Percentiles rank a stretch among this genome's conserved stretches.
phyloP scores from a whole-genome alignment of 2,113 vertebrate species.

The Ginglymostoma cirratum region DNA sequence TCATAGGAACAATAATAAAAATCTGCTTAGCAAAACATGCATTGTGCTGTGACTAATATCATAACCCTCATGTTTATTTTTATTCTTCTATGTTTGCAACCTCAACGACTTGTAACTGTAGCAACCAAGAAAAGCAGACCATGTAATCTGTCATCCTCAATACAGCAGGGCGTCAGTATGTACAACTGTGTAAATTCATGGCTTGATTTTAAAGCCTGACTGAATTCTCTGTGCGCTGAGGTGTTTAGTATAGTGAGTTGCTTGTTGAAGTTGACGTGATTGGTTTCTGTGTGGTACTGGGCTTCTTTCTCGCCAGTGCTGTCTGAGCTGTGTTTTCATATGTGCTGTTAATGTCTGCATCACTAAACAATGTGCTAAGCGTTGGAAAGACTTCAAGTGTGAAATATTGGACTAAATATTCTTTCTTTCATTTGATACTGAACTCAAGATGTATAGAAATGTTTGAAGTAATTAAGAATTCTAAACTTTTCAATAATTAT shows the following conservation, averaged over 20 bases:
- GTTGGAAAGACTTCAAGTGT: constrained; percentile 39
- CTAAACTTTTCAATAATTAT: not conserved
- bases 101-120: constrained; percentile 46
- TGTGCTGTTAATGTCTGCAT: constrained; percentile 18
- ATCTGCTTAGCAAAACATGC: constrained; percentile 41
- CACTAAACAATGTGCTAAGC: constrained; percentile 49
- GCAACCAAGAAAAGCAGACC: constrained; percentile 48
- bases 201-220: constrained; percentile 54
- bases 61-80: constrained; percentile 9
- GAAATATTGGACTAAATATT: not conserved
- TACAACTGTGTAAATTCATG: constrained; percentile 46
- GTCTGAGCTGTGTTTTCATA: constrained; percentile 40
- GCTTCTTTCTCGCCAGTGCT: constrained; percentile 36
- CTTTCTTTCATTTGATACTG: not conserved
- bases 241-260: constrained; percentile 56
- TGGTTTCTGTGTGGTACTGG: constrained; percentile 47
- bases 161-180: constrained; percentile 48
- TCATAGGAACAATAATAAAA: constrained; percentile 1
- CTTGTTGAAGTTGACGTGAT: constrained; percentile 52
- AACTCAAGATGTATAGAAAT: not conserved
- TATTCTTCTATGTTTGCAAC: constrained; percentile 46
- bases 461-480: not conserved
- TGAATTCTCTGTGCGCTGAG: constrained; percentile 54
- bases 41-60: constrained; percentile 38
- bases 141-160: constrained; percentile 47